Conservation (phyloP, 2,888 invertebrate species). For the Petrophora chlorosata region DNA sequence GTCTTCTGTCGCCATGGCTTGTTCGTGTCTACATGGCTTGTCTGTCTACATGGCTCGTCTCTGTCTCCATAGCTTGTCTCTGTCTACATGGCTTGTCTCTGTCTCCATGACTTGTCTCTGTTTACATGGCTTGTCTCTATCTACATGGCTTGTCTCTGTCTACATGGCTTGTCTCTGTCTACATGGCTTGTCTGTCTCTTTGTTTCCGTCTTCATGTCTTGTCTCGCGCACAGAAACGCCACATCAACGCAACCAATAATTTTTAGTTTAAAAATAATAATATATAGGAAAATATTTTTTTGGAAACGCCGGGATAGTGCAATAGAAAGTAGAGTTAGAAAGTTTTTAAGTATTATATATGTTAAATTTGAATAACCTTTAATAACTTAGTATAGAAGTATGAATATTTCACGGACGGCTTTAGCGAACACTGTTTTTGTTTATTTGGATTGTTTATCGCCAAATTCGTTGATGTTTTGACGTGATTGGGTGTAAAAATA, state of each 20-base stretch:
- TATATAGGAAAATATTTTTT: constrained; percentile 59
- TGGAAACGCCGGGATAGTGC: constrained; percentile 81
- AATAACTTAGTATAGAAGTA: constrained; percentile 31
- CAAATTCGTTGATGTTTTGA: constrained; percentile 6
- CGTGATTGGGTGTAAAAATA: not conserved
- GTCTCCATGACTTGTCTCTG: too few species aligned
- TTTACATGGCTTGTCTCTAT: not conserved
- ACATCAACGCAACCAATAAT: constrained; percentile 2
- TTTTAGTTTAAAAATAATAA: constrained; percentile 54
- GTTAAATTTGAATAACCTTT: constrained; percentile 24
- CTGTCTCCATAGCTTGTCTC: too few species aligned
- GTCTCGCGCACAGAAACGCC: not conserved
- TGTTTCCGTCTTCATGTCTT: too few species aligned
- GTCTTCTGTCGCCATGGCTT: too few species aligned
- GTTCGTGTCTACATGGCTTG: too few species aligned
- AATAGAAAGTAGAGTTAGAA: constrained; percentile 75
- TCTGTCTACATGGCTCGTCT: not conserved
- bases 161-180: not conserved
- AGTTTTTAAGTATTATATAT: constrained; percentile 36
- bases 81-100: not conserved
- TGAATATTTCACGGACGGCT: constrained; percentile 32
- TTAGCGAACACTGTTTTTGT: constrained; percentile 23
- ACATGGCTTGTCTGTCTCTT: too few species aligned
- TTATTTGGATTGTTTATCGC: constrained; percentile 9
- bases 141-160: too few species aligned